phyloP scores from a whole-genome alignment of 2,888 invertebrate species.

The Parasteatoda lunata region DNA sequence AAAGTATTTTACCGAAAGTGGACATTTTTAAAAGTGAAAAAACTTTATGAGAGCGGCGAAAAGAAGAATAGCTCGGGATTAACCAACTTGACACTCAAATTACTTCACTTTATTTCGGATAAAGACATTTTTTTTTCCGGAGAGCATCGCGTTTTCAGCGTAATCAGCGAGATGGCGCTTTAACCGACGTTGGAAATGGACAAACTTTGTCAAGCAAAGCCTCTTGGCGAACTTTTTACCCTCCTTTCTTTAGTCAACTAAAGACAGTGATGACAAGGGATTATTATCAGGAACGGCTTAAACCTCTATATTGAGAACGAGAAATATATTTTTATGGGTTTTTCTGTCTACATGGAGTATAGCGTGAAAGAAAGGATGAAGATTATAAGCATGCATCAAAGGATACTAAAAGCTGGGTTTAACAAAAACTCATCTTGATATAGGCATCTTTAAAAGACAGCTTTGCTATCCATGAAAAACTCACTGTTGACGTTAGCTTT shows the following conservation, averaged over 20 bases:
- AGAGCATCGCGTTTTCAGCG: constrained; percentile 14
- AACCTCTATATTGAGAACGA: not conserved
- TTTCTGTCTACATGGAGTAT: constrained; percentile 42
- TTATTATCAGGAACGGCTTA: not conserved
- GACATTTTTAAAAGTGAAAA: too few species aligned
- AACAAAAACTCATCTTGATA: not conserved
- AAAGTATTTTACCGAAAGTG: too few species aligned
- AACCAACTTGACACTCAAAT: constrained; percentile 35
- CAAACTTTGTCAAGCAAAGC: constrained; percentile 56
- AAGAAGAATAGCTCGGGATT: constrained; percentile 41
- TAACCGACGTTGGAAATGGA: constrained; percentile 33
- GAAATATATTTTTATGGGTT: constrained; percentile 47
- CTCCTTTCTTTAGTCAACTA: constrained; percentile 14
- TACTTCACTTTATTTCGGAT: constrained; percentile 49
- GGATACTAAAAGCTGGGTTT: constrained; percentile 1
- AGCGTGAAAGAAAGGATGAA: constrained; percentile 13
- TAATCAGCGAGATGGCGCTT: constrained; percentile 26
- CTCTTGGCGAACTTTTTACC: not conserved
- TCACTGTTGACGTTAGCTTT: not conserved
- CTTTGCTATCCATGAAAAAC: too few species aligned
- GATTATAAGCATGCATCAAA: constrained; percentile 29
- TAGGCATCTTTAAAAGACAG: too few species aligned
- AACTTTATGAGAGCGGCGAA: too few species aligned
- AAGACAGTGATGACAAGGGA: constrained; percentile 30
- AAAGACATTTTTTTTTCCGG: constrained; percentile 19